A percentile compares a stretch with the other conserved stretches of the same genome.
phyloP scores from a whole-genome alignment of 2,888 invertebrate species.

The Thymelicus acteon region DNA sequence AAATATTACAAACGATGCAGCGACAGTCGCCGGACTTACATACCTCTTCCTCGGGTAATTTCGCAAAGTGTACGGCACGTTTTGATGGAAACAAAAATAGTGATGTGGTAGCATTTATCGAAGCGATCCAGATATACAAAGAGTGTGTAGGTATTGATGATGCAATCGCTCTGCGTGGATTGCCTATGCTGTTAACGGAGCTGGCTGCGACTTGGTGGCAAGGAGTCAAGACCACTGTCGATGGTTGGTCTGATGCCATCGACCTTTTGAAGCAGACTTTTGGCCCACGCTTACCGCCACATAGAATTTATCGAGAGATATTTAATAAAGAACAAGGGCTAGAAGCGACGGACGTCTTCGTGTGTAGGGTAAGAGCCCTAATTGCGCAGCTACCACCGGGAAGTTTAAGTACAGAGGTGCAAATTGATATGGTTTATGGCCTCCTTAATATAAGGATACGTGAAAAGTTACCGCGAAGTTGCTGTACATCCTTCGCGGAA shows the following conservation, averaged over 20 bases:
- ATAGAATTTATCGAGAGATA: constrained; percentile 37
- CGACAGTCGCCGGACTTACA: too few species aligned
- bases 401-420: constrained; percentile 23
- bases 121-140: constrained; percentile 44
- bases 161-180: constrained; percentile 40
- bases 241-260: constrained; percentile 29
- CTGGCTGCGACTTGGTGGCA: constrained; percentile 43
- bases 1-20: too few species aligned
- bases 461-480: constrained; percentile 44
- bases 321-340: constrained; percentile 31
- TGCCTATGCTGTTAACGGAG: constrained; percentile 34
- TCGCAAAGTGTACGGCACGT: too few species aligned
- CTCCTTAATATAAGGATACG: constrained; percentile 38
- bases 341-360: constrained; percentile 37
- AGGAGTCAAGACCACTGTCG: constrained; percentile 27
- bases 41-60: too few species aligned
- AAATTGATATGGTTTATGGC: constrained; percentile 42
- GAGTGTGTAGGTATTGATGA: constrained; percentile 53
- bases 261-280: constrained; percentile 1
- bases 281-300: constrained; percentile 9
- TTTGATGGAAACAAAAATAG: too few species aligned
- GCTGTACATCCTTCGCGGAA: constrained; percentile 1
- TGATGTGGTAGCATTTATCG: too few species aligned
- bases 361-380: constrained; percentile 31
- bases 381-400: constrained; percentile 38